Conservation (phyloP, 1,140 invertebrate genomes). For the Drosophila insularis region DNA sequence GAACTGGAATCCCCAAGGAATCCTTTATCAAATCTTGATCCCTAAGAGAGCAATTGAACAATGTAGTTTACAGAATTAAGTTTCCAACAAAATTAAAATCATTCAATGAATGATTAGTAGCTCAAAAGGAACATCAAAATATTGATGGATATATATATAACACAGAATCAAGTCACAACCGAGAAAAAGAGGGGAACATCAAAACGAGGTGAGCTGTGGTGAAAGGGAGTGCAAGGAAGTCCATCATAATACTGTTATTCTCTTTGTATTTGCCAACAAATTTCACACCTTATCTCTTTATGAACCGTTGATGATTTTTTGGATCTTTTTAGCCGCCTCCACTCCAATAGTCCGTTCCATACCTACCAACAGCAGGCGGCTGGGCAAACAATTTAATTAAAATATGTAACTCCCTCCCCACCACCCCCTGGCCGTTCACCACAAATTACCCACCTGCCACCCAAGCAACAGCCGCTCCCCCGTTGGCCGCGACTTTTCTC, state of each 20-base stretch:
- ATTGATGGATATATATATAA: no score
- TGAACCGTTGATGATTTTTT: slow-evolving; percentile 39
- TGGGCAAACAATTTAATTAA: slow-evolving; percentile 76
- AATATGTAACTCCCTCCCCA: slow-evolving; percentile 57
- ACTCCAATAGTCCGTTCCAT: not conserved
- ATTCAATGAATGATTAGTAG: no score
- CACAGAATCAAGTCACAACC: no score
- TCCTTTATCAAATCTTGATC: no score
- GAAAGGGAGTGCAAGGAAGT: not conserved
- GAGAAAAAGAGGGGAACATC: no score
- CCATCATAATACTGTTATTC: not conserved
- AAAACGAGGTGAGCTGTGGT: no score
- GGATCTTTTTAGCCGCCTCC: slow-evolving; percentile 16
- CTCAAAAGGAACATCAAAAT: no score
- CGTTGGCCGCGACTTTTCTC: slow-evolving; percentile 3
- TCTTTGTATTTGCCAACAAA: slow-evolving; percentile 3
- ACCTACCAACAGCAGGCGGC: slow-evolving; percentile 15
- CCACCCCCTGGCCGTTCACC: not conserved
- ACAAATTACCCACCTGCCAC: not conserved
- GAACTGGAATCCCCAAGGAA: no score
- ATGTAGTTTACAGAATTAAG: no score
- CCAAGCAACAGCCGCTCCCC: not conserved
- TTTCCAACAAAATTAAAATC: no score
- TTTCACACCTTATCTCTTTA: slow-evolving; percentile 25
- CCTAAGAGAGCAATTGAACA: no score